phyloP scores from a whole-genome alignment of 2,113 vertebrate genomes.

The Sylvicapra grimmia region DNA sequence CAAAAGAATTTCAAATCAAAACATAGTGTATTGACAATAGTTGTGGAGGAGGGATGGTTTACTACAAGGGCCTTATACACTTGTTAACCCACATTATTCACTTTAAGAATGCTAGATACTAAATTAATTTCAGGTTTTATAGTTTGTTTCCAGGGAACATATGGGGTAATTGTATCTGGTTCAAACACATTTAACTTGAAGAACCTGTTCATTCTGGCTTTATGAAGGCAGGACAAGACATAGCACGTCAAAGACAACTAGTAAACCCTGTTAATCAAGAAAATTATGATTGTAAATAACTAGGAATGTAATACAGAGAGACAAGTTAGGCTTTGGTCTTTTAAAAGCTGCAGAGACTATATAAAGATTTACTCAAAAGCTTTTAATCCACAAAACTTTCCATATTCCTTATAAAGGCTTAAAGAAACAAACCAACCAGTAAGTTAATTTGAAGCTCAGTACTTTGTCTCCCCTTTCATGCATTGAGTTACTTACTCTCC shows the following conservation, averaged over 20 bases:
- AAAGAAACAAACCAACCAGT: neutral
- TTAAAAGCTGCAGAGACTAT: slow-evolving; percentile 50
- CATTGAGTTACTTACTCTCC: neutral
- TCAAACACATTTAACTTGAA: slow-evolving; percentile 73
- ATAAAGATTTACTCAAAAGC: slow-evolving; percentile 66
- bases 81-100: slow-evolving; percentile 1
- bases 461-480: neutral
- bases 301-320: slow-evolving; percentile 69
- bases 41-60: neutral
- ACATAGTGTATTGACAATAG: neutral
- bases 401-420: neutral
- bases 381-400: slow-evolving; percentile 16
- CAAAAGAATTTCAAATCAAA: slow-evolving; percentile 13
- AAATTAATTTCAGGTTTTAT: slow-evolving; percentile 48
- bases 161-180: slow-evolving; percentile 33
- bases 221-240: slow-evolving; percentile 66
- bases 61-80: neutral
- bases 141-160: slow-evolving; percentile 49
- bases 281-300: slow-evolving; percentile 74
- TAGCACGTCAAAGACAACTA: slow-evolving; percentile 69
- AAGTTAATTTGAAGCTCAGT: neutral
- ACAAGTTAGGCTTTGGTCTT: slow-evolving; percentile 66
- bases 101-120: slow-evolving; percentile 34
- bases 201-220: slow-evolving; percentile 53
- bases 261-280: slow-evolving; percentile 73